Evolutionary conservation across 2,888 invertebrate genomes (phyloP), one percentile per base, ranked within the genome.

Genomic region (Drosophila paranaensis): DNA sequence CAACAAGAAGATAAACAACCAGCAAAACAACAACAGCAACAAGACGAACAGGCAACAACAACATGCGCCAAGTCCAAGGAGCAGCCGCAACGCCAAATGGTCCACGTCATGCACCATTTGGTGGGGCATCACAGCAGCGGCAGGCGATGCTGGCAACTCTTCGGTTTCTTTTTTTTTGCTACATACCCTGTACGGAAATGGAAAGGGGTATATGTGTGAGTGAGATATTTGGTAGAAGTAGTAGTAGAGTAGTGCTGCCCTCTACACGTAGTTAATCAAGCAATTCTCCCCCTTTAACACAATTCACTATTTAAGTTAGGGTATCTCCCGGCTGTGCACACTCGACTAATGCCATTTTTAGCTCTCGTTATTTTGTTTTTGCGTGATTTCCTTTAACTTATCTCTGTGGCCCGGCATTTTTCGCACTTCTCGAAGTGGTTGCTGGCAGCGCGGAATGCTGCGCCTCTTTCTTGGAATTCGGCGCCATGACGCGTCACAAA

Each of bases 391-490:
- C 56, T 43, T 56, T 33, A 56, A 64, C 58, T 63, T 66, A 70
- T 63, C 67, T 65, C 58, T 30, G 58, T 33, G 55, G 63, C 50
- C 63, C 67, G 42, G 60, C 62, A 72, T 79, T 74, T 71, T 72
- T 72, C 72, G 77, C 84, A 84, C 82, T 82, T 87, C 66, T 71
- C 77, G 72, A 77, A 88, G 78, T 66, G 75, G 70, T 68, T 54
- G 68, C 51, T 60, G 60, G 35, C 60, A 63, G 37, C 30, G 56
- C 60, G 78, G 79, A 82, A 83, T 85, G 89, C 85, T 85, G 82
- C 85, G 74, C 82, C 89, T 77, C 64, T 82, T 80, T 86, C 86
- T 85, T 56, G 90, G 86, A 86, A 86, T 89, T 87, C 57, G 77
- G 53, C 65, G 71, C 61, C 71, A 84, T 82, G 89, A 83, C 84